A percentile compares a stretch with the other conserved stretches of the same genome.
Evolutionary conservation across 2,113 vertebrate genomes (phyloP).

Genomic region (Montifringilla adamsi): DNA sequence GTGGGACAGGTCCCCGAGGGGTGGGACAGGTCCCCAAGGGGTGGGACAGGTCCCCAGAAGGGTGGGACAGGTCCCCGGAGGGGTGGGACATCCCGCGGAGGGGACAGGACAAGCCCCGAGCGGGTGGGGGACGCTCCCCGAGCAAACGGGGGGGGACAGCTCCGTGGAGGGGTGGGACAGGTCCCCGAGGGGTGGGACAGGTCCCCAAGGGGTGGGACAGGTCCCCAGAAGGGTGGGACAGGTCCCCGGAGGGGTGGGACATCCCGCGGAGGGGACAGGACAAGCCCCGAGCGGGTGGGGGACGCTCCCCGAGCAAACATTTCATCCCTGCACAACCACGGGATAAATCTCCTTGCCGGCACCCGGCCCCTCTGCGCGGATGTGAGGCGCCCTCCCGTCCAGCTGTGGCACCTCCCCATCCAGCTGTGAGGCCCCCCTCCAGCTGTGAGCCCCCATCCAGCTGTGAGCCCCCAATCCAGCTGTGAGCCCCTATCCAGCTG

Average conservation of each 20-base stretch:
- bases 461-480: neutral
- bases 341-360: neutral
- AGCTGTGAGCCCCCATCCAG: neutral
- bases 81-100: neutral
- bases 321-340: rapidly evolving
- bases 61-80: no score
- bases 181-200: no score
- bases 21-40: no score
- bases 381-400: no score
- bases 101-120: neutral
- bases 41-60: no score
- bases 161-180: no score
- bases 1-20: no score
- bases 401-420: no score
- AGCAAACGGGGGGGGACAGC: neutral
- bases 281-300: neutral
- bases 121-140: neutral
- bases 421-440: no score
- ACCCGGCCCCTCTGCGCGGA: rapidly evolving
- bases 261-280: neutral
- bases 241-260: no score
- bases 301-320: neutral
- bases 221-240: no score
- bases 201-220: neutral
- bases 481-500: neutral